These are phyloP conservation scores for Antedon mediterranea DNA, from an alignment of 53 echinoderm and acorn worm genomes.

Conservation along the genomic window DNA sequence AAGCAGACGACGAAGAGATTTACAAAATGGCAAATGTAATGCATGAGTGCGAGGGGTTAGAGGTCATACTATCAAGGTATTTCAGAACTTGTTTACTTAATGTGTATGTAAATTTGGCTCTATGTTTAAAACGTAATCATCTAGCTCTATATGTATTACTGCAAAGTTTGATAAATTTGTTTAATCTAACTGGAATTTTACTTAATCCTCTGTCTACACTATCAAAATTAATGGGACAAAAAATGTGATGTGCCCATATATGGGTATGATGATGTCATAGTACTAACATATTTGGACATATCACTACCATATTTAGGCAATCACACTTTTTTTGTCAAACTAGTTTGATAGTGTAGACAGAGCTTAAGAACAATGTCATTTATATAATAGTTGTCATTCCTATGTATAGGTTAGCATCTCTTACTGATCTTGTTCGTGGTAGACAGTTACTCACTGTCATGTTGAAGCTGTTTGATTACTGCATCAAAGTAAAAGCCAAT, in stretches of 20 bases:
- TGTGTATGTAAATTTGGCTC: too few species aligned
- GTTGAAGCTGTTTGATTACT: slow-evolving; percentile 69
- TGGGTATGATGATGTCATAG: too few species aligned
- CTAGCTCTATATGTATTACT: background rate
- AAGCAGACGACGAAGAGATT: slow-evolving; percentile 89
- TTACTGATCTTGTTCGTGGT: slow-evolving; percentile 84
- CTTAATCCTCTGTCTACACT: too few species aligned
- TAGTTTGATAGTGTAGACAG: too few species aligned
- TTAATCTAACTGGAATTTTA: background rate
- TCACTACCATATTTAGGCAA: too few species aligned
- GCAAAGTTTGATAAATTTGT: background rate
- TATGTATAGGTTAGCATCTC: slow-evolving; percentile 50
- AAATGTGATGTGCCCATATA: too few species aligned
- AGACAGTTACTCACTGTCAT: slow-evolving; percentile 77
- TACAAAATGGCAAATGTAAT: slow-evolving; percentile 95
- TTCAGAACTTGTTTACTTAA: too few species aligned
- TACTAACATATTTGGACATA: background rate
- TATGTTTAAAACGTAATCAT: too few species aligned
- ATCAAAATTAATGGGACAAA: too few species aligned
- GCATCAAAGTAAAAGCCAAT: slow-evolving; percentile 86
- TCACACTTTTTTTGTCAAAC: too few species aligned
- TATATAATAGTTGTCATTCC: background rate
- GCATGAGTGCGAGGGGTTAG: slow-evolving; percentile 89
- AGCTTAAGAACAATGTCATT: too few species aligned
- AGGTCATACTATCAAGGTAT: slow-evolving; percentile 89